These are phyloP conservation scores for Esox masquinongy DNA, from an alignment of 2,797 vertebrate genomes.

Conservation along the genomic window DNA sequence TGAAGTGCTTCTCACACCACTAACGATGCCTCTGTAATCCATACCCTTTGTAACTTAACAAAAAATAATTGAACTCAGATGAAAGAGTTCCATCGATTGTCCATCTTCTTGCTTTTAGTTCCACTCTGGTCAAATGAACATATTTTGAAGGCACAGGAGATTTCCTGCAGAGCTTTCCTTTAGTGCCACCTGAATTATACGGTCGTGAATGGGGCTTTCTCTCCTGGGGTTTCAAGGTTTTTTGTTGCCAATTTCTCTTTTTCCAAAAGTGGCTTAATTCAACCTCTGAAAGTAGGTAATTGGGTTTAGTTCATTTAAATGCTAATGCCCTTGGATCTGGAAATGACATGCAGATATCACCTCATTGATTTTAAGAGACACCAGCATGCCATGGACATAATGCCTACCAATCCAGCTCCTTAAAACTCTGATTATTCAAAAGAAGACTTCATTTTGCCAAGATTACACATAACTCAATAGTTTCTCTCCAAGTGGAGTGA, in stretches of 20 bases:
- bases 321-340: constrained; percentile 57
- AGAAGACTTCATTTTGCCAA: neutral
- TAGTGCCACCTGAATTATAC: constrained; percentile 66
- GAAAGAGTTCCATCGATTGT: neutral
- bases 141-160: neutral
- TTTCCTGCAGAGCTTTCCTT: constrained; percentile 47
- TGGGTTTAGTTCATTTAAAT: constrained; percentile 71
- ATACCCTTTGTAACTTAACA: neutral
- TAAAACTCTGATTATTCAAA: neutral
- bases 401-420: constrained; percentile 17
- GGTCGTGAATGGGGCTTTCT: constrained; percentile 45
- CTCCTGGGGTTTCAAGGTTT: neutral
- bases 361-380: constrained; percentile 40
- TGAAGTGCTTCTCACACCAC: neutral
- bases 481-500: too few species aligned
- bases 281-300: constrained; percentile 56
- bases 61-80: neutral
- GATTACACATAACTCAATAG: neutral
- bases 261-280: constrained; percentile 57
- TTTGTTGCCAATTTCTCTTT: constrained; percentile 41
- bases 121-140: neutral
- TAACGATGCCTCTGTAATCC: neutral
- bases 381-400: constrained; percentile 11
- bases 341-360: constrained; percentile 38
- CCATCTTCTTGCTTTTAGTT: neutral